Evolutionary conservation across 2,797 vertebrate species (phyloP).

Genomic region (Hephaestus fuliginosus): DNA sequence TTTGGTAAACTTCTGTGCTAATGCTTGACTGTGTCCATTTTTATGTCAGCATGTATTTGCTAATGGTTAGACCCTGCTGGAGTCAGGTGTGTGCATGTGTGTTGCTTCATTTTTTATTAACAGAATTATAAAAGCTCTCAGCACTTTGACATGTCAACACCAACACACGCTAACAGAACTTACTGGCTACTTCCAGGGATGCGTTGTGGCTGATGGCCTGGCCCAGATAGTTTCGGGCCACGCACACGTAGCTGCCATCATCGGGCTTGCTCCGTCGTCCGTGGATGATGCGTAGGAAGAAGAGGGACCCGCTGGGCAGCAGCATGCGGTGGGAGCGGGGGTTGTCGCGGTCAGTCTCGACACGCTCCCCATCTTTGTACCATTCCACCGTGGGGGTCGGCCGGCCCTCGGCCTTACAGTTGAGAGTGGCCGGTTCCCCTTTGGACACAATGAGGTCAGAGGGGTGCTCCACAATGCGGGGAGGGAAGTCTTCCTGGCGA

Average conservation of each 20-base stretch:
- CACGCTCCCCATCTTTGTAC: slow-evolving; percentile 95
- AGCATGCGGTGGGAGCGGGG: slow-evolving; percentile 95
- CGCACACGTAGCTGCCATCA: slow-evolving; percentile 93
- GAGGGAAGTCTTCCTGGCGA: slow-evolving; percentile 96
- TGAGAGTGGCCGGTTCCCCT: slow-evolving; percentile 94
- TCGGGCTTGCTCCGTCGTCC: slow-evolving; percentile 92
- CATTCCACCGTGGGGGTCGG: slow-evolving; percentile 94
- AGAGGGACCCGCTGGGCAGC: slow-evolving; percentile 94
- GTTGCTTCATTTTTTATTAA: background rate
- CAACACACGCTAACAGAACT: slow-evolving; percentile 74
- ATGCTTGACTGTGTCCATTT: slow-evolving; percentile 1
- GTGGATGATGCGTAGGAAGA: slow-evolving; percentile 95
- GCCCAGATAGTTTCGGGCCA: slow-evolving; percentile 96
- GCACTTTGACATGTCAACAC: background rate
- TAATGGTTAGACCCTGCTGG: background rate
- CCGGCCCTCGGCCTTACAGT: slow-evolving; percentile 95
- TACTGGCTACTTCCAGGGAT: slow-evolving; percentile 97
- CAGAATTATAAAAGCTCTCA: slow-evolving; percentile 68
- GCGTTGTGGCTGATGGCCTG: slow-evolving; percentile 96
- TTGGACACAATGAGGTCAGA: slow-evolving; percentile 96
- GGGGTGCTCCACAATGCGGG: slow-evolving; percentile 95
- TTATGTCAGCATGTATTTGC: slow-evolving; percentile 11
- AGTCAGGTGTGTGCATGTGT: background rate
- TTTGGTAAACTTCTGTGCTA: background rate
- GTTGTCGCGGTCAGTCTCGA: slow-evolving; percentile 95